Evolutionary conservation across 2,113 vertebrate genomes (phyloP).

Genomic region (Lepisosteus osseus): DNA sequence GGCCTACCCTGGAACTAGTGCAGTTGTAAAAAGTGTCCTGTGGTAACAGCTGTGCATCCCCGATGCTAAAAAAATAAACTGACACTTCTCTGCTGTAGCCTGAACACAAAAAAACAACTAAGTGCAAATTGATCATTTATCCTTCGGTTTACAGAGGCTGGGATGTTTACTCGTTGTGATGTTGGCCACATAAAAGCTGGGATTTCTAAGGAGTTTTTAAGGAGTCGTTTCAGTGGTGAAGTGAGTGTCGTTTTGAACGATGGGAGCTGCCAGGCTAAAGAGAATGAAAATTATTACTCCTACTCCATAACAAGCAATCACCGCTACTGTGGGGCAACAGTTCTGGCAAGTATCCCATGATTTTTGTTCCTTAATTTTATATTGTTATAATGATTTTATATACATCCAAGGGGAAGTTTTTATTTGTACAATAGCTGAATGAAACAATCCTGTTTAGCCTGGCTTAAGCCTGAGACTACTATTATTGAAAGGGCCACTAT

Average conservation of each 20-base stretch:
- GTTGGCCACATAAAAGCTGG: slow-evolving; percentile 43
- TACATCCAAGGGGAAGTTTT: not conserved
- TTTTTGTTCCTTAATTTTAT: not conserved
- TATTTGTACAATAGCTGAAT: not conserved
- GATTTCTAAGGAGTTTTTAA: slow-evolving; percentile 55
- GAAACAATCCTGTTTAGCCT: too few relatives aligned
- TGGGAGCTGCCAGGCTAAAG: slow-evolving; percentile 42
- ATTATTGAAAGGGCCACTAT: too few relatives aligned
- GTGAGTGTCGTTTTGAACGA: slow-evolving; percentile 51
- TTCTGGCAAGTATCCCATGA: slow-evolving; percentile 30
- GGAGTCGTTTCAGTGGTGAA: slow-evolving; percentile 27
- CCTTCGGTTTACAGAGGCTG: slow-evolving; percentile 42
- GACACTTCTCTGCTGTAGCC: too few relatives aligned
- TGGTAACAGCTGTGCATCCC: not conserved
- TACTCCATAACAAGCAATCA: slow-evolving; percentile 32
- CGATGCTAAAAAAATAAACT: too few relatives aligned
- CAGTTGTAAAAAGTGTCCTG: too few relatives aligned
- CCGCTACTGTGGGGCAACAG: slow-evolving; percentile 48
- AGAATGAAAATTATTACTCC: slow-evolving; percentile 37
- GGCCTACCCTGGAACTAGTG: not conserved
- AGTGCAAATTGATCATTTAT: too few relatives aligned
- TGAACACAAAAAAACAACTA: too few relatives aligned
- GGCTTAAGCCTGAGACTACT: too few relatives aligned
- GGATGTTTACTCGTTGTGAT: slow-evolving; percentile 54
- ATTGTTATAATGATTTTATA: not conserved